These are phyloP conservation scores for Drosophila siamana DNA, from an alignment of 2,888 invertebrate genomes.

Conservation along the genomic window DNA sequence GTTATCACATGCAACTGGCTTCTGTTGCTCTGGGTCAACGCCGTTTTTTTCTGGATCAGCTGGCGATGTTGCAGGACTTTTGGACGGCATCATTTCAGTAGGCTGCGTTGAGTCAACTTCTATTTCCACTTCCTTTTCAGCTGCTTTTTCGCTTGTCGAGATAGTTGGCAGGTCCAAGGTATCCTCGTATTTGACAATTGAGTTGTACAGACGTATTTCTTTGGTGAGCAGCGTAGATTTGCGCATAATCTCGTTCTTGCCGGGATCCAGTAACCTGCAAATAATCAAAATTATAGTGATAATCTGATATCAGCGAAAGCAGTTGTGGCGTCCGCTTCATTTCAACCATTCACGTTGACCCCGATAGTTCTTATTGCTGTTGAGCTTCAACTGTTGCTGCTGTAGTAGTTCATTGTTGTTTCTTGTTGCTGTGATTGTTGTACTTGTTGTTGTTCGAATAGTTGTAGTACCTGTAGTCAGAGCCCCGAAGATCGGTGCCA, in stretches of 20 bases:
- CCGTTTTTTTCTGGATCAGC: neutral
- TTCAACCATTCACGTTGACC: conserved; percentile 33
- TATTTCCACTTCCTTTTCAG: neutral
- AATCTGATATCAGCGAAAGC: conserved; percentile 10
- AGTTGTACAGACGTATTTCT: conserved; percentile 83
- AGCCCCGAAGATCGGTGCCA: conserved; percentile 76
- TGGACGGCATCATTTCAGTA: neutral
- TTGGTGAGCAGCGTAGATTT: conserved; percentile 79
- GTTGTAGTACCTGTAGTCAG: conserved; percentile 73
- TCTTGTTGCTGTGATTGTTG: conserved; percentile 24
- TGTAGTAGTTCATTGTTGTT: conserved; percentile 15
- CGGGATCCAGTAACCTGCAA: conserved; percentile 79
- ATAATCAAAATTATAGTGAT: conserved; percentile 39
- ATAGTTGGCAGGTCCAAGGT: conserved; percentile 26
- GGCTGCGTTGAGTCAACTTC: neutral
- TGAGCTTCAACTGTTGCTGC: conserved; percentile 29
- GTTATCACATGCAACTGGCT: conserved; percentile 16
- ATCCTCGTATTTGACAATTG: conserved; percentile 67
- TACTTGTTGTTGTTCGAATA: conserved; percentile 26
- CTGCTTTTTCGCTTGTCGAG: neutral
- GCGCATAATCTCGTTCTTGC: conserved; percentile 71
- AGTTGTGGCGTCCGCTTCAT: conserved; percentile 23
- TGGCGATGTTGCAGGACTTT: neutral
- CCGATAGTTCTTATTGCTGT: conserved; percentile 27
- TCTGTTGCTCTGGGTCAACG: neutral